Evolutionary conservation across 2,888 invertebrate genomes (phyloP).

Genomic region (Galerucella pusilla): DNA sequence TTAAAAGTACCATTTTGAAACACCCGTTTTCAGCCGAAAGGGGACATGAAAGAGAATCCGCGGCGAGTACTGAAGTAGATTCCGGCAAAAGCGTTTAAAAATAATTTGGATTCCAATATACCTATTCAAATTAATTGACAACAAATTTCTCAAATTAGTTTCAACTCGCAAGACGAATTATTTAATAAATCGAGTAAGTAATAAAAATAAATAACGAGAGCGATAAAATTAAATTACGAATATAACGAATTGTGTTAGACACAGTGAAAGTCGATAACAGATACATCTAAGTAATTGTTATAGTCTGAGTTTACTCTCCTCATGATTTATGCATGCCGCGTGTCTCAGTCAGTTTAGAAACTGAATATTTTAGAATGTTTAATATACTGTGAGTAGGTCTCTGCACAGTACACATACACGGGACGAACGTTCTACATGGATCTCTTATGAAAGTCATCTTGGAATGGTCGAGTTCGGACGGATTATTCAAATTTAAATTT

Average conservation of each 20-base stretch:
- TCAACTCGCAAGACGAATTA: neutral
- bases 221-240: neutral
- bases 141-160: too few species aligned
- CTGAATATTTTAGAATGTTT: constrained; percentile 42
- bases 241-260: neutral
- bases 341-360: constrained; percentile 39
- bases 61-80: too few species aligned
- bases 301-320: constrained; percentile 35
- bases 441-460: constrained; percentile 19
- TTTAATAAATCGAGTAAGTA: neutral
- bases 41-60: too few species aligned
- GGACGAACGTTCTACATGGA: constrained; percentile 24
- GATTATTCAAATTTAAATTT: too few species aligned
- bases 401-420: constrained; percentile 6
- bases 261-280: constrained; percentile 38
- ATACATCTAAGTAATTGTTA: constrained; percentile 37
- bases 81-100: too few species aligned
- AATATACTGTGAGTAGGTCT: constrained; percentile 33
- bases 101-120: too few species aligned
- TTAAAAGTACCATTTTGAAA: too few species aligned
- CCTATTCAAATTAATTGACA: too few species aligned
- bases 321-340: constrained; percentile 42
- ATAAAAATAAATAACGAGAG: neutral
- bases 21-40: too few species aligned
- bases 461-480: neutral